Base-by-base conservation (phyloP, 2,888 invertebrate species). In the Drosophila glabriapex region DNA sequence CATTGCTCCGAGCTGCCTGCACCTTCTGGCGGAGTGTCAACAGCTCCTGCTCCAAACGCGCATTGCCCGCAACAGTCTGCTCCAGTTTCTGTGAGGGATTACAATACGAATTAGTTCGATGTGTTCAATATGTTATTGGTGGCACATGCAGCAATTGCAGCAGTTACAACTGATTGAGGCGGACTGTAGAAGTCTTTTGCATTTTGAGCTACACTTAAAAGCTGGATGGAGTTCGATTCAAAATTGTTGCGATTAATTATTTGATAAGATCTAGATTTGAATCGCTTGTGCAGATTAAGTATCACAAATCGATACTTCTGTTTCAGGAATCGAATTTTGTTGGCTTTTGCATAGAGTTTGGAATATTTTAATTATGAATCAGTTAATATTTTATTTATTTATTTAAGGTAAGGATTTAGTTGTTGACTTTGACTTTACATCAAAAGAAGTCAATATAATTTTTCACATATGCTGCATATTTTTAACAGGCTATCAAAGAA, bases 51-150 rank as follows among this genome's bases (percentile, higher is more conserved):
- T 98, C 98, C 73, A 98, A 93, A 2, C 97, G 95, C 10, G 97
- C 97, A 92, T 98, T 98, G 84, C 98, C 98, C 3, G 97, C 97
- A 25, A 98, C 97, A 0, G 97, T 98, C 93, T 98, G 97, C 94
- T 98, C 98, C 81, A 98, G 94, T 95, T 97, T 97, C 96, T 97
- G 75, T 29, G 68, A 67, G 33, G 28, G 9, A 54, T 28, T 7
- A 7, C 39, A 28, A 25, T 35, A 12, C 0, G 29, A 28, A 29
- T 82, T 61, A 74, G 33, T 56, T 37, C 1, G 16, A 22, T 19
- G 0, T 37, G 49, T 29, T 72, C 70, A 16, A 22, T 28, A 39
- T 9, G 37, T 19, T 65, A 37, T 50, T 52, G 68, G 61, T 49
- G 70, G 63, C 77, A 82, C 81, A 82, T 87, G 88, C 86, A 82